Evolutionary conservation across 1,140 invertebrate genomes (phyloP).

Genomic region (Diabrotica virgifera): DNA sequence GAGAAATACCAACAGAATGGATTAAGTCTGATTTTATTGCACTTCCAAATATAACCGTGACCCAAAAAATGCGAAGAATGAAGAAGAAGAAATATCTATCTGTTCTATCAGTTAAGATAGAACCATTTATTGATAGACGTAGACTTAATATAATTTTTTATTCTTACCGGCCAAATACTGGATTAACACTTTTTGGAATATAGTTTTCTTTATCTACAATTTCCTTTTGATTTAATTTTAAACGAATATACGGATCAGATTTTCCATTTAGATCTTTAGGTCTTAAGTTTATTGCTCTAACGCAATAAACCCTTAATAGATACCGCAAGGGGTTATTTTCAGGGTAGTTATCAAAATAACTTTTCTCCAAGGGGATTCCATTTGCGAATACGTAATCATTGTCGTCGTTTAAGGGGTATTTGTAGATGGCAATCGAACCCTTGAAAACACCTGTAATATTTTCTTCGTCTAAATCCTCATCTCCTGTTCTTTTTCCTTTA

Average conservation of each 20-base stretch:
- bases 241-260: constrained; percentile 74
- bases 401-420: constrained; percentile 50
- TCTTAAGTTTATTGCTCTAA: constrained; percentile 66
- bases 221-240: constrained; percentile 65
- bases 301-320: constrained; percentile 74
- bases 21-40: too few species aligned
- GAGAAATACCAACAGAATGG: too few species aligned
- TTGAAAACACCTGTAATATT: constrained; percentile 51
- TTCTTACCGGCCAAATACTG: constrained; percentile 75
- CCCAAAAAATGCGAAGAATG: too few species aligned
- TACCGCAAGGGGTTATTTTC: constrained; percentile 66
- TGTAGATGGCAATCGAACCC: constrained; percentile 56
- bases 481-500: constrained; percentile 66
- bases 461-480: constrained; percentile 61
- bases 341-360: constrained; percentile 62
- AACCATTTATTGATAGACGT: too few species aligned
- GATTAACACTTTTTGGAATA: constrained; percentile 77
- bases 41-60: too few species aligned
- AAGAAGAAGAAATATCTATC: too few species aligned
- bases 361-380: constrained; percentile 51
- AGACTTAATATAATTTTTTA: too few species aligned
- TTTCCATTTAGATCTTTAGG: constrained; percentile 71
- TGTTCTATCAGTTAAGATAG: too few species aligned
- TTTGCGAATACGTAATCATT: constrained; percentile 50
- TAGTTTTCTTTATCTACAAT: constrained; percentile 73